Evolutionary conservation across 2,113 vertebrate species (phyloP).

Genomic region (Dascyllus trimaculatus): DNA sequence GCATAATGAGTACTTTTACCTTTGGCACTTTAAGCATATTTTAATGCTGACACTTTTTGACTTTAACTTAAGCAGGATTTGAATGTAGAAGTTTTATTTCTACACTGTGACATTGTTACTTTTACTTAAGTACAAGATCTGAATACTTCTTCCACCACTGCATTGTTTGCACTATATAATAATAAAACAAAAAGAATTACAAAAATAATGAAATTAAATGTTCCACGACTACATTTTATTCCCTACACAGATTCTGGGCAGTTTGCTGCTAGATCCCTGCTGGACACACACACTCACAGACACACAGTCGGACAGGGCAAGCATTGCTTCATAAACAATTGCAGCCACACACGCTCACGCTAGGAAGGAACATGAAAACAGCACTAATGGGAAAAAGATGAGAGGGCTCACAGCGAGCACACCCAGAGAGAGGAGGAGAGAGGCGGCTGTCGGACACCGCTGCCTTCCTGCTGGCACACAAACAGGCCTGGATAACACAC

Average conservation of each 20-base stretch:
- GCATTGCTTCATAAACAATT: constrained; percentile 73
- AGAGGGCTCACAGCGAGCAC: constrained; percentile 69
- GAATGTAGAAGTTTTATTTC: too few species aligned
- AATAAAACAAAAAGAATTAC: too few species aligned
- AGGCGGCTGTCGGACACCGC: constrained; percentile 55
- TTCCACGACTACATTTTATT: background rate
- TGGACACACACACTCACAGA: constrained; percentile 27
- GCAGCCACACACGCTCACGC: constrained; percentile 71
- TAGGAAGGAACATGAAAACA: constrained; percentile 79
- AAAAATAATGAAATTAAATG: too few species aligned
- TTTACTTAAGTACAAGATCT: too few species aligned
- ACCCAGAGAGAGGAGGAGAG: constrained; percentile 50
- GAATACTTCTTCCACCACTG: too few species aligned
- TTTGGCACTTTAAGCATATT: too few species aligned
- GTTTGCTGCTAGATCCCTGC: constrained; percentile 31
- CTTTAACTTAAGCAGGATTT: too few species aligned
- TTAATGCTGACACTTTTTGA: too few species aligned
- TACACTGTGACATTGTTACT: too few species aligned
- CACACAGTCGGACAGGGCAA: constrained; percentile 49
- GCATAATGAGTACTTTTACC: too few species aligned
- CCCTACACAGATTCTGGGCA: background rate
- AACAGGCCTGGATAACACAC: constrained; percentile 18
- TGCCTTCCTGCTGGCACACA: constrained; percentile 31
- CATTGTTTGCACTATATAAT: background rate
- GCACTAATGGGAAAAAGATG: constrained; percentile 85